phyloP scores from a whole-genome alignment of 2,888 invertebrate species.

The Lingula anatina region DNA sequence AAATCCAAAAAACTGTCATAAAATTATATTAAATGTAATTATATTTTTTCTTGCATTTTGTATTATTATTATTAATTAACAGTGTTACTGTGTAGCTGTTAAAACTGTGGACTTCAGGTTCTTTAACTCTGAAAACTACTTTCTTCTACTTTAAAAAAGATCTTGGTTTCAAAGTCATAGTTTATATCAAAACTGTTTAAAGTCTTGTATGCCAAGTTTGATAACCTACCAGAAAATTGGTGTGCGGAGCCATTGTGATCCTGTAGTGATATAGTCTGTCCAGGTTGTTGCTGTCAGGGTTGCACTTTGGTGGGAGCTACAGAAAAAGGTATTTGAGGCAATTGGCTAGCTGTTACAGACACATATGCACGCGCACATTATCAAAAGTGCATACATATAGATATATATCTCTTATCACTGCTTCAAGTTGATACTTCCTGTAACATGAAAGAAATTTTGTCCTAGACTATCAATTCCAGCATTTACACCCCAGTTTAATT shows the following conservation, averaged over 20 bases:
- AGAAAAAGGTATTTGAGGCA: no score
- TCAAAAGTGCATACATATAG: background rate
- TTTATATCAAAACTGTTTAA: no score
- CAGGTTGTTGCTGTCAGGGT: constrained; percentile 74
- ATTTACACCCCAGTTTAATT: no score
- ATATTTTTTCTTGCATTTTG: background rate
- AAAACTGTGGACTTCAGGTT: background rate
- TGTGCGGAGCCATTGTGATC: constrained; percentile 55
- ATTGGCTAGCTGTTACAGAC: no score
- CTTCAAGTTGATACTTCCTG: background rate
- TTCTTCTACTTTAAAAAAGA: no score
- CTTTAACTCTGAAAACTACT: no score
- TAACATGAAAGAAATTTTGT: background rate
- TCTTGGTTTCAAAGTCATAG: no score
- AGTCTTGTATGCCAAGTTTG: no score
- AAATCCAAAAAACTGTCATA: constrained; percentile 2
- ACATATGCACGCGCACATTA: background rate
- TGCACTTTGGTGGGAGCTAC: constrained; percentile 61
- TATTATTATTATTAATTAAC: background rate
- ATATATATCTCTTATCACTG: background rate
- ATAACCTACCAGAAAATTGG: constrained; percentile 54
- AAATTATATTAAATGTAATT: constrained; percentile 1
- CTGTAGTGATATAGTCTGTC: constrained; percentile 84
- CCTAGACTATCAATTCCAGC: no score
- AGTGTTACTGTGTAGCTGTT: background rate